These are phyloP conservation scores for Meteorus sp. DNA, from an alignment of 1,140 invertebrate genomes.

Conservation along the genomic window DNA sequence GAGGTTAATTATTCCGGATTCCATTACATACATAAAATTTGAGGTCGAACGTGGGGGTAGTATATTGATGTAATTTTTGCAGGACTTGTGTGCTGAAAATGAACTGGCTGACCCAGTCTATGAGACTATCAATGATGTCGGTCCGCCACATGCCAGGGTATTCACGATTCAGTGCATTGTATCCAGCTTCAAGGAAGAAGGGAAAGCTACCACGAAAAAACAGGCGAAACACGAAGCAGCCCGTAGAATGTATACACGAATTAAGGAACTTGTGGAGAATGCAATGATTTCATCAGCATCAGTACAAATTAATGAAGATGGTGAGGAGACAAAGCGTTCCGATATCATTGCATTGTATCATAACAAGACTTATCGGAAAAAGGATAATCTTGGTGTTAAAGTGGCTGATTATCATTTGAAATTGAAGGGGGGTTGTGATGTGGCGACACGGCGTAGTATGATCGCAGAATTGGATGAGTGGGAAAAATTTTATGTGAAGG, in stretches of 20 bases:
- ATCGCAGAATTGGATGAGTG: constrained; percentile 24
- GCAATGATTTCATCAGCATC: not conserved
- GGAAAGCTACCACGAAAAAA: constrained; percentile 61
- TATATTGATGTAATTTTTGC: constrained; percentile 24
- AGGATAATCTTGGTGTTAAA: constrained; percentile 44
- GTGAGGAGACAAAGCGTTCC: not conserved
- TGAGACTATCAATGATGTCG: constrained; percentile 65
- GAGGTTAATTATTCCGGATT: too few relatives aligned
- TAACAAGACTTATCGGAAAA: constrained; percentile 29
- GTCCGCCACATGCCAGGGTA: constrained; percentile 70
- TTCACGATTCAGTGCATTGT: constrained; percentile 71
- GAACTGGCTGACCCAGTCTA: constrained; percentile 68
- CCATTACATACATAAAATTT: too few relatives aligned
- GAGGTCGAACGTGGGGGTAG: too few relatives aligned
- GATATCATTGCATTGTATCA: not conserved
- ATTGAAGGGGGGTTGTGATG: constrained; percentile 29
- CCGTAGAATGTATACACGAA: constrained; percentile 57
- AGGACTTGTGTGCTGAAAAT: constrained; percentile 65
- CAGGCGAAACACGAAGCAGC: constrained; percentile 63
- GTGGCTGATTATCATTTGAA: constrained; percentile 41
- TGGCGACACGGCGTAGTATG: constrained; percentile 24
- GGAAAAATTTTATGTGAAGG: not conserved
- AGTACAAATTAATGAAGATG: not conserved
- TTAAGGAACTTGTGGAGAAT: constrained; percentile 38
- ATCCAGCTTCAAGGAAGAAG: constrained; percentile 62